A percentile compares a stretch with the other conserved stretches of the same genome.
phyloP scores from a whole-genome alignment of 1,140 invertebrate genomes.

The Mamestra configurata region DNA sequence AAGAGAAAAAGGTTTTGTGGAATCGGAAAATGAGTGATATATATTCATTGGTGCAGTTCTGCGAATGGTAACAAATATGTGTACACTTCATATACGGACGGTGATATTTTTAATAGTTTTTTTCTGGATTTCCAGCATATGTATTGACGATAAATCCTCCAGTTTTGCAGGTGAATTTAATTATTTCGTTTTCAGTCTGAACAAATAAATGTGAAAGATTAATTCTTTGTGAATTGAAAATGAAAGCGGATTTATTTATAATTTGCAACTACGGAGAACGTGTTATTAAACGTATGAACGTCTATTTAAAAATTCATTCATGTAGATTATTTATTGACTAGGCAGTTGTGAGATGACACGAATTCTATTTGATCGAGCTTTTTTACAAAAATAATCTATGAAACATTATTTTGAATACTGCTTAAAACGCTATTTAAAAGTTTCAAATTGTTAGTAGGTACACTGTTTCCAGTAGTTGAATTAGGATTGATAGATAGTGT shows the following conservation, averaged over 20 bases:
- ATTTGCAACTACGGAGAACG: constrained; percentile 2
- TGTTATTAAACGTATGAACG: background rate
- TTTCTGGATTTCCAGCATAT: constrained; percentile 19
- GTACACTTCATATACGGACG: background rate
- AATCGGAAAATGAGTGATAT: background rate
- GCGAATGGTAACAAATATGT: background rate
- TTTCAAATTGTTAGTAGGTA: too few relatives aligned
- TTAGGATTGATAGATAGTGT: too few relatives aligned
- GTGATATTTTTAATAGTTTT: background rate
- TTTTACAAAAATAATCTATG: too few relatives aligned
- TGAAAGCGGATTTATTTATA: constrained; percentile 19
- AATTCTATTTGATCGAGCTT: too few relatives aligned
- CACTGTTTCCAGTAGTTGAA: too few relatives aligned
- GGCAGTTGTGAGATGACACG: too few relatives aligned
- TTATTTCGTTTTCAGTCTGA: constrained; percentile 3
- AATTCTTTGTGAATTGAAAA: constrained; percentile 7
- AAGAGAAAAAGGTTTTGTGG: background rate
- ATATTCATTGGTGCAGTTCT: background rate
- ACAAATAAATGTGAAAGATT: constrained; percentile 23
- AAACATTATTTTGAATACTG: too few relatives aligned
- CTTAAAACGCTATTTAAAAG: too few relatives aligned
- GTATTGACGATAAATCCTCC: constrained; percentile 25
- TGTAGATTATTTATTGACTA: background rate
- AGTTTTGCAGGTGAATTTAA: background rate
- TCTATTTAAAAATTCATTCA: background rate